Conservation (phyloP, 2,888 invertebrate genomes). For the Diplazon laetatorius region DNA sequence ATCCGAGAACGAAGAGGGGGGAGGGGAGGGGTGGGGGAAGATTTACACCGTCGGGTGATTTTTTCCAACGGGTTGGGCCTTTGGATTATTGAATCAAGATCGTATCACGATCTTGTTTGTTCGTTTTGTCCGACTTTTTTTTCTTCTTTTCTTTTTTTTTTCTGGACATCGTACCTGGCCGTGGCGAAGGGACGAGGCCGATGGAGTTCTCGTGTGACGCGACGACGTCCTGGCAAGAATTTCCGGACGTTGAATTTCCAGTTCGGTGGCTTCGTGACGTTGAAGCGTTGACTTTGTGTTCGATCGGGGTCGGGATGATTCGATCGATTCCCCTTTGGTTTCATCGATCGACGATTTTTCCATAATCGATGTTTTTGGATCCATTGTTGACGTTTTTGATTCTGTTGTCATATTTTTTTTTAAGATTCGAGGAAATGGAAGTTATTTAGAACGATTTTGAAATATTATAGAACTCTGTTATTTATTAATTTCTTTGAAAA, state of each 20-base stretch:
- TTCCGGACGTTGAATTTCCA: constrained; percentile 19
- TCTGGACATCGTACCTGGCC: constrained; percentile 35
- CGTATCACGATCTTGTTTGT: background rate
- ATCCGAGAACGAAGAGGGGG: too few relatives aligned
- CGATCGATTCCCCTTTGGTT: background rate
- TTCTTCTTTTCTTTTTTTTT: background rate
- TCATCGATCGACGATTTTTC: background rate
- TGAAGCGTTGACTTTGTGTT: background rate
- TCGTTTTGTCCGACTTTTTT: background rate
- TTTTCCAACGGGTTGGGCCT: background rate
- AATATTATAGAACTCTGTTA: too few relatives aligned
- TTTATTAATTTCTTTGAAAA: too few relatives aligned
- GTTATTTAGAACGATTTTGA: too few relatives aligned
- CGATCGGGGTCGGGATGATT: background rate
- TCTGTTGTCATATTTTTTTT: too few relatives aligned
- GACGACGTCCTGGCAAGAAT: constrained; percentile 2
- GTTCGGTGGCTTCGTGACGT: background rate
- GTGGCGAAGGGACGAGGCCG: constrained; percentile 22
- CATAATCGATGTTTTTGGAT: too few relatives aligned
- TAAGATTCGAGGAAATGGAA: too few relatives aligned
- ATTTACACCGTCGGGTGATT: background rate
- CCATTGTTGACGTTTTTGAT: constrained; percentile 15
- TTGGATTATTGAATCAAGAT: constrained; percentile 1
- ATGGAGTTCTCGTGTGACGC: constrained; percentile 2
- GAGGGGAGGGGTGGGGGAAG: constrained; percentile 17